Evolutionary conservation across 2,888 invertebrate species (phyloP), one percentile per base, ranked within the genome.

Genomic region (Trachelus iudaicus): DNA sequence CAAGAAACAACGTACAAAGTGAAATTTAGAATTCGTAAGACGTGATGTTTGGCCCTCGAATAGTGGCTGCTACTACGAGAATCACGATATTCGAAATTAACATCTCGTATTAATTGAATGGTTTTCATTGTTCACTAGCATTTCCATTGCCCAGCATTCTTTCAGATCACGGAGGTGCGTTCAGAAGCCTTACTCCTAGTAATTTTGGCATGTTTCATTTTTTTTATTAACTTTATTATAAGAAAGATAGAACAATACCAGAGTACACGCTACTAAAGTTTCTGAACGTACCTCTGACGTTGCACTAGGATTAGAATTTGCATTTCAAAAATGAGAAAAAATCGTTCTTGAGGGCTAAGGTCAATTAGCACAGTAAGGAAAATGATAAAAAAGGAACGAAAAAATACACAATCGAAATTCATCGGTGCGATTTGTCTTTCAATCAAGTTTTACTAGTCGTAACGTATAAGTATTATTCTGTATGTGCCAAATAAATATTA

Each of bases 401-500:
- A 40, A 23, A 56, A 56, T 56, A 56, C 56, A 56, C 9, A 23
- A 56, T 56, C 56, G 56, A 56, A 56, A 56, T 56, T 56, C 56
- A 74, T 34, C 30, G n/a, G 34, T 34, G 35, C n/a, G 37, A 34
- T 74, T 74, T 30, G 74, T 74, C 34, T 74, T 34, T 33, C n/a
- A 30, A 73, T 34, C 34, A 82, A 78, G 74, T 82, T 81, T 79
- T 78, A 81, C 82, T 83, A 83, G 81, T 81, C 79, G 79, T 79
- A 80, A 83, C 75, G n/a, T 83, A 80, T 78, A 81, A 79, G 80
- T 83, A 84, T 82, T 83, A 83, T 83, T 79, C 80, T 84, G 81
- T 83, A 86, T 84, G 86, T 87, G 87, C 87, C 87, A 87, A 87
- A 86, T 85, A 86, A 85, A 85, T 81, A 81, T 78, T 37, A 78